Evolutionary conservation across 2,113 vertebrate species (phyloP).

Genomic region (Acrocephalus arundinaceus): DNA sequence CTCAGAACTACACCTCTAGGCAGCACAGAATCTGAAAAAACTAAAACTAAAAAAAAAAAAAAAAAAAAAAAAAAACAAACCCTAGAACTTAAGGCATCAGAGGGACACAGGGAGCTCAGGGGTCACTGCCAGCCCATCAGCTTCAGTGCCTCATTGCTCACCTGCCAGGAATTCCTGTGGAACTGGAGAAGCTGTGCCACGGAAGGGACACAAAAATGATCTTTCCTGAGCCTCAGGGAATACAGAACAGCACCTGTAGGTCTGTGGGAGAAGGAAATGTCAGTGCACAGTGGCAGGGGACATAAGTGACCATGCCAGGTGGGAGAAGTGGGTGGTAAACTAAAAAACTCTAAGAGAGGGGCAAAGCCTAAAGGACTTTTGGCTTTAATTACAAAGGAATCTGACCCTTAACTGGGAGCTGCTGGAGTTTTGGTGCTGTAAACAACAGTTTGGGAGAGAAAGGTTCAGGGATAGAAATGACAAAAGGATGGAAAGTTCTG

Average conservation of each 20-base stretch:
- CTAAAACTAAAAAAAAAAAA: too few relatives aligned
- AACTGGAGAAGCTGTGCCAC: background rate
- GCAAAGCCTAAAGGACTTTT: background rate
- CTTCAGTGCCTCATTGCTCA: background rate
- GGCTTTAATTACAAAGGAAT: background rate
- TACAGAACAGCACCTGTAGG: background rate
- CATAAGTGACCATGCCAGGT: background rate
- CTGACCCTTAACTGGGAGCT: background rate
- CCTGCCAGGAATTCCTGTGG: background rate
- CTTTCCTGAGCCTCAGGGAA: background rate
- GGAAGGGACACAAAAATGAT: background rate
- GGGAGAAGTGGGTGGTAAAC: background rate
- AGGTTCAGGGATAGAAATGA: background rate
- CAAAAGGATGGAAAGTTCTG: background rate
- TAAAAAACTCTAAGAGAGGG: background rate
- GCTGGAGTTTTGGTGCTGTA: background rate
- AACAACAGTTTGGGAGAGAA: background rate
- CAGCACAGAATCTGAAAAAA: background rate
- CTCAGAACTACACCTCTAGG: background rate
- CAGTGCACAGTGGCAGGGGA: background rate
- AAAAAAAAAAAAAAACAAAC: too few relatives aligned
- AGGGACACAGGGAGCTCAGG: background rate
- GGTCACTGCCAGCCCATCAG: background rate
- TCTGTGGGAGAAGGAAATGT: background rate
- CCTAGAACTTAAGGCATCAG: background rate